Conservation (phyloP, 2,113 vertebrate genomes). For the Seriola dumerili region DNA sequence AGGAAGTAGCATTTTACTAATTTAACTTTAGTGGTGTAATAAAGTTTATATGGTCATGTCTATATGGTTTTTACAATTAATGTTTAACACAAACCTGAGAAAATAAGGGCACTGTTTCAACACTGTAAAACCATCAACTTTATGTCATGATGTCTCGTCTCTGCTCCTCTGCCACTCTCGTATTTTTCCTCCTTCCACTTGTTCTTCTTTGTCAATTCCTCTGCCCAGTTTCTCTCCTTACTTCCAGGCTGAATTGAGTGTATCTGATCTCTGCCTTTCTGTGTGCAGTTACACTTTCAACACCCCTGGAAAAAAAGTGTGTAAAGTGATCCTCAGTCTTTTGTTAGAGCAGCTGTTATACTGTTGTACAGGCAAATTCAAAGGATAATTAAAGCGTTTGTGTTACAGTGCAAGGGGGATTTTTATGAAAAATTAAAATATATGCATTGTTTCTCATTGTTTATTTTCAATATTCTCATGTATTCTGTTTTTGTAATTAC, state of each 20-base stretch:
- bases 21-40: background rate
- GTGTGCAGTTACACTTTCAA: background rate
- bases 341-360: conserved; percentile 24
- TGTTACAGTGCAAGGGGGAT: background rate
- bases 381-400: background rate
- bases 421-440: conserved; percentile 11
- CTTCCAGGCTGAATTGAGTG: background rate
- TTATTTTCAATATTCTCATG: background rate
- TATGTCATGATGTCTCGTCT: background rate
- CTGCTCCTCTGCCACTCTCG: background rate
- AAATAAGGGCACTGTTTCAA: background rate
- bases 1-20: background rate
- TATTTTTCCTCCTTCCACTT: background rate
- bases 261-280: background rate
- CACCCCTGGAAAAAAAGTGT: background rate
- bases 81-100: background rate
- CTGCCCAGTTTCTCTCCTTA: background rate
- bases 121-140: background rate
- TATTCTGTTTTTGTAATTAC: background rate
- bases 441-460: background rate
- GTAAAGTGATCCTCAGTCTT: conserved; percentile 4
- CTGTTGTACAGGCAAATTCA: background rate
- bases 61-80: background rate
- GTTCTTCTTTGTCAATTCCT: background rate
- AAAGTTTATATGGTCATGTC: background rate